A percentile compares a stretch with the other conserved stretches of the same genome.
phyloP scores from a whole-genome alignment of 1,140 invertebrate species.

The Episyrphus balteatus region DNA sequence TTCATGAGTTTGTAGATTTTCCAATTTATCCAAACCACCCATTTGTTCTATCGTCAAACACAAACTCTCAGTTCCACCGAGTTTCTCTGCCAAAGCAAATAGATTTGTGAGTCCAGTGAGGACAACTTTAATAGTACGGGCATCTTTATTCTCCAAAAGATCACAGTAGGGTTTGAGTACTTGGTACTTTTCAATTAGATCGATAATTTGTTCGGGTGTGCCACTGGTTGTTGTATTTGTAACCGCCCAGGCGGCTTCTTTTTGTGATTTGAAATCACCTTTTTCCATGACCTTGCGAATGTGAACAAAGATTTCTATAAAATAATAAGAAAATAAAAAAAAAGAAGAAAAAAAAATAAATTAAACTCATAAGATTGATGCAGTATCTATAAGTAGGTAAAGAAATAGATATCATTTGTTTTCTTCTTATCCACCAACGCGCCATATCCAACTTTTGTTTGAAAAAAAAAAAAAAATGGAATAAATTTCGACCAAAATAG shows the following conservation, averaged over 20 bases:
- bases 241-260: conserved; percentile 97
- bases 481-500: conserved; percentile 61
- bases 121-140: conserved; percentile 65
- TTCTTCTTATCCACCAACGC: too few species aligned
- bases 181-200: conserved; percentile 65
- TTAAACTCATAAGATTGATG: too few species aligned
- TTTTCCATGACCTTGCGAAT: conserved; percentile 44
- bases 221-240: conserved; percentile 96
- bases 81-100: conserved; percentile 52
- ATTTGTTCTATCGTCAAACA: conserved; percentile 81
- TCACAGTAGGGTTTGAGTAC: conserved; percentile 79
- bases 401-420: too few species aligned
- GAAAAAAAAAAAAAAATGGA: neutral
- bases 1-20: conserved; percentile 86
- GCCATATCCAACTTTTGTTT: too few species aligned
- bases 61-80: conserved; percentile 62
- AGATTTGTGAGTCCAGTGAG: conserved; percentile 81
- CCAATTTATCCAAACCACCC: conserved; percentile 84
- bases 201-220: conserved; percentile 69
- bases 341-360: neutral
- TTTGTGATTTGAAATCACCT: conserved; percentile 94
- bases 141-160: conserved; percentile 70
- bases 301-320: conserved; percentile 19
- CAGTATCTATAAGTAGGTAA: too few species aligned
- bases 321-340: neutral